phyloP scores from a whole-genome alignment of 2,113 vertebrate species.

The Pagrus major region DNA sequence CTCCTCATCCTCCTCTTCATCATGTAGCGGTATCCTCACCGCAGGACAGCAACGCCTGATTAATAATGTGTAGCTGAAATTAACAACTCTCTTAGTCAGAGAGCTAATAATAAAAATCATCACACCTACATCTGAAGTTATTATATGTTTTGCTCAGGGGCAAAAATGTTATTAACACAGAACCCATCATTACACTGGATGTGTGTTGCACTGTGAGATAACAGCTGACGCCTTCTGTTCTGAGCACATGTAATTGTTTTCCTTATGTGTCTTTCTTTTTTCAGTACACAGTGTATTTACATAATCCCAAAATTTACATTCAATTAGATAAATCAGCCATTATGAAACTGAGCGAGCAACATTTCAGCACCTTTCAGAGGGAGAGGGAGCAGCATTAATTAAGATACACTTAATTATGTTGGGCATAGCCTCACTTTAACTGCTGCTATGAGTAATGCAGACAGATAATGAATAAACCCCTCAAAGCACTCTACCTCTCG shows the following conservation, averaged over 20 bases:
- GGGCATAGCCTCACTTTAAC: constrained; percentile 56
- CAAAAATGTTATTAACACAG: constrained; percentile 37
- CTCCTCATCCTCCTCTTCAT: constrained; percentile 24
- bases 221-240: not conserved
- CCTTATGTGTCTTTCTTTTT: constrained; percentile 12
- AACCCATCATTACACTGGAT: constrained; percentile 23
- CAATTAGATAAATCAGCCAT: constrained; percentile 39
- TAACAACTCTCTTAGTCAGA: constrained; percentile 41
- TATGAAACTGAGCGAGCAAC: constrained; percentile 41
- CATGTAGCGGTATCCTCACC: not conserved
- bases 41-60: constrained; percentile 36
- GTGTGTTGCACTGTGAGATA: not conserved
- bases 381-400: constrained; percentile 55
- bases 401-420: constrained; percentile 61
- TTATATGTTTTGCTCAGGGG: constrained; percentile 49
- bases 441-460: constrained; percentile 52
- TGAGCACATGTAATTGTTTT: constrained; percentile 15
- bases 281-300: constrained; percentile 5
- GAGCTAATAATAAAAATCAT: constrained; percentile 48
- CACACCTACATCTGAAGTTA: constrained; percentile 39
- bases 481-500: constrained; percentile 45
- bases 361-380: constrained; percentile 40
- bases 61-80: constrained; percentile 56
- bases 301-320: constrained; percentile 8
- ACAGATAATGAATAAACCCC: constrained; percentile 55